Evolutionary conservation across 1,140 invertebrate species (phyloP).

Genomic region (Drosophila prosaltans): DNA sequence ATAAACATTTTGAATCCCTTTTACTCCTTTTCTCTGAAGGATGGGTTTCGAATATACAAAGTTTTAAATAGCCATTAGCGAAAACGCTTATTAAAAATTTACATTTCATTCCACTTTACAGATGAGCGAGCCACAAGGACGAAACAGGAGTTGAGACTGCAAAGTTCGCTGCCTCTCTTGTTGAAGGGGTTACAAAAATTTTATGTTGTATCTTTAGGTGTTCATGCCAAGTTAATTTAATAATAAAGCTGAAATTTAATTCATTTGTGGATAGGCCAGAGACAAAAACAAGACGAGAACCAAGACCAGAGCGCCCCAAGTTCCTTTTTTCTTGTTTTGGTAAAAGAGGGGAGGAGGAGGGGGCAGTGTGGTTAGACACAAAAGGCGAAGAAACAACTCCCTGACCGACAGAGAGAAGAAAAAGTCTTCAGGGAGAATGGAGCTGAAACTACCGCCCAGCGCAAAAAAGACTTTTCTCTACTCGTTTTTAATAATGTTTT

Average conservation of each 20-base stretch:
- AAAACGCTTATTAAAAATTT: conserved; percentile 83
- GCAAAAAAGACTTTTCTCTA: conserved; percentile 53
- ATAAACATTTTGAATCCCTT: background rate
- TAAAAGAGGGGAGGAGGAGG: background rate
- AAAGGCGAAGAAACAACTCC: conserved; percentile 2
- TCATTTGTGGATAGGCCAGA: conserved; percentile 79
- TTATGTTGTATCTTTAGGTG: conserved; percentile 80
- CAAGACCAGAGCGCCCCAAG: conserved; percentile 17
- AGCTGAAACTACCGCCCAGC: conserved; percentile 17
- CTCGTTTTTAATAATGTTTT: conserved; percentile 80
- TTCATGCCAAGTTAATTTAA: conserved; percentile 83
- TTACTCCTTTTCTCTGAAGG: background rate
- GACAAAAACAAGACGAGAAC: conserved; percentile 29
- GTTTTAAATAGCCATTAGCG: conserved; percentile 83
- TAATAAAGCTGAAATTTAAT: conserved; percentile 83
- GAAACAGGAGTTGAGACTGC: conserved; percentile 29
- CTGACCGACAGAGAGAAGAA: conserved; percentile 16
- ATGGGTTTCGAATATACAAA: conserved; percentile 56
- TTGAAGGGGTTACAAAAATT: conserved; percentile 65
- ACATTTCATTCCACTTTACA: conserved; percentile 82
- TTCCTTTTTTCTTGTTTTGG: conserved; percentile 23
- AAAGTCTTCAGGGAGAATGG: conserved; percentile 65
- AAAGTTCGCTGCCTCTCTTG: background rate
- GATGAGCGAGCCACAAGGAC: conserved; percentile 63
- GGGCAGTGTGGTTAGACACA: background rate